Conservation (phyloP, 2,113 vertebrate genomes). For the Macaca nemestrina region DNA sequence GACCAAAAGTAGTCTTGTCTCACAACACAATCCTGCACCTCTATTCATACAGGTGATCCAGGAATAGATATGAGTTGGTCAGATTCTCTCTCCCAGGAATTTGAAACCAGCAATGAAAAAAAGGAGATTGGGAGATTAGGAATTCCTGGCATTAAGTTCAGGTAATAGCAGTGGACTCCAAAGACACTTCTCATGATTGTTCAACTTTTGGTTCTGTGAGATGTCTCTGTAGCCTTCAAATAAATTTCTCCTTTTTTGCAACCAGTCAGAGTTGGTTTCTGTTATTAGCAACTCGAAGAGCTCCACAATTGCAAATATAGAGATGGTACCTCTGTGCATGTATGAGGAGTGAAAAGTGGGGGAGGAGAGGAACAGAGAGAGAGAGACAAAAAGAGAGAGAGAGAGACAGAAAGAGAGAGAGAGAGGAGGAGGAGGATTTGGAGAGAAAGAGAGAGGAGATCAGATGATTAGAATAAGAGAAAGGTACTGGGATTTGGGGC, state of each 20-base stretch:
- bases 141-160: not conserved
- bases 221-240: not conserved
- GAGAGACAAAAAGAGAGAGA: not conserved
- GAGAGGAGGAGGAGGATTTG: not conserved
- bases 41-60: not conserved
- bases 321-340: slow-evolving; percentile 16
- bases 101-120: slow-evolving; percentile 7
- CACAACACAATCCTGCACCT: not conserved
- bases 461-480: not conserved
- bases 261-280: slow-evolving; percentile 53
- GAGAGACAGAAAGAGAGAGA: not conserved
- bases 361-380: not conserved
- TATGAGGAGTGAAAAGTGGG: slow-evolving; percentile 22
- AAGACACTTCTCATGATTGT: not conserved
- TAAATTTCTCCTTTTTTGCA: slow-evolving; percentile 38
- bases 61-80: not conserved
- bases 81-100: not conserved
- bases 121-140: not conserved
- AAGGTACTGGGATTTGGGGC: not conserved
- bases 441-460: not conserved
- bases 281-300: slow-evolving; percentile 59
- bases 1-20: not conserved
- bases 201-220: slow-evolving; percentile 1
- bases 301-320: slow-evolving; percentile 26
- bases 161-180: not conserved